Evolutionary conservation across 2,113 vertebrate genomes (phyloP), one percentile per base, ranked within the genome.

Genomic region (Phylloscopus whistleri): DNA sequence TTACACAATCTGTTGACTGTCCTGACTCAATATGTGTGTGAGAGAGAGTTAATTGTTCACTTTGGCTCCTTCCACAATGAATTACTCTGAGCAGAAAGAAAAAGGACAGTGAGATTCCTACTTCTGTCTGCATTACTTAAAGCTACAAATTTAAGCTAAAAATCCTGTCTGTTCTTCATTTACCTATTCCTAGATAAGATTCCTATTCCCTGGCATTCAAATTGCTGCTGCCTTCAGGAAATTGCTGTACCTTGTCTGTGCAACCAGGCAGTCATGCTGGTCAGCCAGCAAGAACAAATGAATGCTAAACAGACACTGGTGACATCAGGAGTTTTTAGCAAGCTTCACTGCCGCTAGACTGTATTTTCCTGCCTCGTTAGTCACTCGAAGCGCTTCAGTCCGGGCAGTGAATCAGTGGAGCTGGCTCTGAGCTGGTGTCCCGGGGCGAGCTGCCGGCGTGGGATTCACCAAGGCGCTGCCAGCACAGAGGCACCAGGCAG

Each of bases 401-500:
- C 81, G 2, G 60, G 64, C 85, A 51, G 52, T 62, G 92, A 84
- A 62, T 72, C 88, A 86, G 79, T 0, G 1, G 51, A 44, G 72
- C 75, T 67, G 87, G 72, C 90, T 92, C 44, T 0, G 35, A 24
- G 76, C 75, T 66, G 30, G 51, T 8, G 0, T 84, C 91, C 78
- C 52, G 62, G 77, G 19, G 63, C 88, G 79, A 62, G 89, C 72
- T 89, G 92, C 76, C 2, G 18, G 59, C 2, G 20, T 56, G 93
- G 76, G 94, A 84, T 43, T 84, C 83, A 69, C 22, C 76, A 18
- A 46, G 46, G 77, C 77, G 44, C 78, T 90, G 92, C 94, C 94
- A 95, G 92, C 75, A 26, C 75, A 9, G 90, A 67, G 94, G 95
- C 95, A 96, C 92, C 94, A 76, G 85, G 60, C 88, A 92, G 95